Conservation (phyloP, 1,140 invertebrate species). For the Lordiphosa mommai region DNA sequence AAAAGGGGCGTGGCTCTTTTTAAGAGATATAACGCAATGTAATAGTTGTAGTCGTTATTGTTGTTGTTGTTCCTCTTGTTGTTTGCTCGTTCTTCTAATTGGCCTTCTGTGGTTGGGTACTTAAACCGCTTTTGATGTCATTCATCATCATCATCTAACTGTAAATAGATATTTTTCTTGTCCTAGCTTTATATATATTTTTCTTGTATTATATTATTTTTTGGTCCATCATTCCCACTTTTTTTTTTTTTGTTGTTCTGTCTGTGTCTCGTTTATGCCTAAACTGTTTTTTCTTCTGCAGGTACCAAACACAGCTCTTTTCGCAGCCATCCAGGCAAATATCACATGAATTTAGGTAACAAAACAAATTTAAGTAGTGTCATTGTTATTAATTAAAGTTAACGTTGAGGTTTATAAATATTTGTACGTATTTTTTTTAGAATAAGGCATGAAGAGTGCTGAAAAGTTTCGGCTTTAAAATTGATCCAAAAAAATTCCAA, state of each 20-base stretch:
- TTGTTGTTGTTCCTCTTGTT: conserved; percentile 10
- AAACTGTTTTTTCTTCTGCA: conserved; percentile 56
- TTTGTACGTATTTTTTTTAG: not conserved
- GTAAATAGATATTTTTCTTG: conserved; percentile 43
- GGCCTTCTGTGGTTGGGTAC: conserved; percentile 36
- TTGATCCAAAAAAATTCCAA: too few species aligned
- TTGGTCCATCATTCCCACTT: conserved; percentile 20
- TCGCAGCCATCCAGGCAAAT: conserved; percentile 79
- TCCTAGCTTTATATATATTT: conserved; percentile 17
- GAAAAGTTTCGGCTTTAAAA: too few species aligned
- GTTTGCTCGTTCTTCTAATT: conserved; percentile 24
- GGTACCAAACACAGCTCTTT: conserved; percentile 78
- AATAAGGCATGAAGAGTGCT: conserved; percentile 7
- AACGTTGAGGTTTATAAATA: not conserved
- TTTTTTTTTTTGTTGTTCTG: conserved; percentile 11
- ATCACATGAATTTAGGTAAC: conserved; percentile 79
- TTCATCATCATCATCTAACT: conserved; percentile 35
- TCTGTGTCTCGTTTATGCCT: conserved; percentile 38
- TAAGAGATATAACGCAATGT: too few species aligned
- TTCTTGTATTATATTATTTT: conserved; percentile 18
- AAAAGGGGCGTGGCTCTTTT: conserved; percentile 31
- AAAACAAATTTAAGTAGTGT: conserved; percentile 51
- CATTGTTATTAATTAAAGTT: conserved; percentile 55
- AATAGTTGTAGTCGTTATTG: conserved; percentile 22
- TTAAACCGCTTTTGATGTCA: conserved; percentile 42